Conservation (phyloP, 2,113 vertebrate genomes). For the Tetraodon nigroviridis region DNA sequence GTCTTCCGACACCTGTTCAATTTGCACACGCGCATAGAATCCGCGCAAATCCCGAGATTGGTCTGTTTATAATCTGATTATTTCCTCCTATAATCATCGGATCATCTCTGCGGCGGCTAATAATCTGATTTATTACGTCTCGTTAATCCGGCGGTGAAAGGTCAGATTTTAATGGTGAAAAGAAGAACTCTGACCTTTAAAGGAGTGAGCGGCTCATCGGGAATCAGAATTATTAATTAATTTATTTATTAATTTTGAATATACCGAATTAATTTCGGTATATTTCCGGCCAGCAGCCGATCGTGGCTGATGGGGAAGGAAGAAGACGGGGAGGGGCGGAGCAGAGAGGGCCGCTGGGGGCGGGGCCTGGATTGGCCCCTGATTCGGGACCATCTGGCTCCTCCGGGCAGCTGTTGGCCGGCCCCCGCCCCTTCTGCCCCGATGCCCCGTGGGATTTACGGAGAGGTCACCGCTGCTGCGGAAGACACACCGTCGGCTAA, state of each 20-base stretch:
- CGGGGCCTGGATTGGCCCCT: constrained; percentile 52
- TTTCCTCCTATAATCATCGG: constrained; percentile 50
- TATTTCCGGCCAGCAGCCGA: background rate
- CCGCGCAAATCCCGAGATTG: constrained; percentile 38
- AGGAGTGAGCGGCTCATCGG: background rate
- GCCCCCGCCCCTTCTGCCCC: constrained; percentile 43
- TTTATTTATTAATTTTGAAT: too few relatives aligned
- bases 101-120: constrained; percentile 60
- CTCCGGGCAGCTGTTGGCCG: constrained; percentile 57
- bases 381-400: constrained; percentile 71
- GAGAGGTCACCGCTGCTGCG: constrained; percentile 60
- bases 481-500: constrained; percentile 54
- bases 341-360: constrained; percentile 21
- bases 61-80: constrained; percentile 62
- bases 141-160: constrained; percentile 41
- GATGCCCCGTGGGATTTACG: constrained; percentile 64
- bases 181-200: background rate
- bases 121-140: constrained; percentile 51
- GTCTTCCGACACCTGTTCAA: too few relatives aligned
- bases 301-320: background rate
- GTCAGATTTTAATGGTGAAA: background rate
- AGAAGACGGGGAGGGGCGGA: too few relatives aligned
- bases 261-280: background rate
- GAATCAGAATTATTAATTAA: too few relatives aligned
- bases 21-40: too few relatives aligned